Percentiles rank a stretch among this genome's conserved stretches.
These are phyloP conservation scores for Ctenoplectra terminalis DNA, from an alignment of 1,140 invertebrate species.

Conservation along the genomic window DNA sequence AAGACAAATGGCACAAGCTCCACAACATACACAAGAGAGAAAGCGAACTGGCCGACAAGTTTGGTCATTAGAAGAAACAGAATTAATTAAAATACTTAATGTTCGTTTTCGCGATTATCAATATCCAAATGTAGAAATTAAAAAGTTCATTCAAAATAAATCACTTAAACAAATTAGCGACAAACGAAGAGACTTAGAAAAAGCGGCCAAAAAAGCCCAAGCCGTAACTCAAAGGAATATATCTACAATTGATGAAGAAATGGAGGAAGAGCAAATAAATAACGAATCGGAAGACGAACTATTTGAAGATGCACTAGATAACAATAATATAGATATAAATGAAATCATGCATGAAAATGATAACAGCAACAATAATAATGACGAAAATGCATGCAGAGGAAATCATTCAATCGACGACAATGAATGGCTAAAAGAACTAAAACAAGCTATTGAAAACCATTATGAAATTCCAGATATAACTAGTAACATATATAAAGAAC, in stretches of 20 bases:
- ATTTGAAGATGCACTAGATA: no score
- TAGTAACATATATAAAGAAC: no score
- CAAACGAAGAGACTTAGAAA: not conserved
- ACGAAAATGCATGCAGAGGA: no score
- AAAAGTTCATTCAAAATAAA: not conserved
- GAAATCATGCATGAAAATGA: no score
- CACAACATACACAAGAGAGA: not conserved
- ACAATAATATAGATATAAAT: no score
- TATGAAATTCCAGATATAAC: no score
- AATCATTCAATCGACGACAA: no score
- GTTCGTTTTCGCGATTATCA: not conserved
- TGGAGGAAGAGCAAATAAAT: not conserved
- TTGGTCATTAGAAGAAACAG: not conserved
- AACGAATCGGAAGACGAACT: no score
- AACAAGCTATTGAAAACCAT: no score
- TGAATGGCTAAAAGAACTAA: no score
- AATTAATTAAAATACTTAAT: not conserved
- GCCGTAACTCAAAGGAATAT: not conserved
- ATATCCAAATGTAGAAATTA: not conserved
- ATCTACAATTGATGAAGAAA: not conserved
- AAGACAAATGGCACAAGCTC: not conserved
- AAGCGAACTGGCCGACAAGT: not conserved
- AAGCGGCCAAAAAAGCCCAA: not conserved
- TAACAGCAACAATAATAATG: no score
- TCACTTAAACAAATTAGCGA: not conserved